phyloP scores from a whole-genome alignment of 2,797 vertebrate genomes.

The Orientallactaga sibirica region DNA sequence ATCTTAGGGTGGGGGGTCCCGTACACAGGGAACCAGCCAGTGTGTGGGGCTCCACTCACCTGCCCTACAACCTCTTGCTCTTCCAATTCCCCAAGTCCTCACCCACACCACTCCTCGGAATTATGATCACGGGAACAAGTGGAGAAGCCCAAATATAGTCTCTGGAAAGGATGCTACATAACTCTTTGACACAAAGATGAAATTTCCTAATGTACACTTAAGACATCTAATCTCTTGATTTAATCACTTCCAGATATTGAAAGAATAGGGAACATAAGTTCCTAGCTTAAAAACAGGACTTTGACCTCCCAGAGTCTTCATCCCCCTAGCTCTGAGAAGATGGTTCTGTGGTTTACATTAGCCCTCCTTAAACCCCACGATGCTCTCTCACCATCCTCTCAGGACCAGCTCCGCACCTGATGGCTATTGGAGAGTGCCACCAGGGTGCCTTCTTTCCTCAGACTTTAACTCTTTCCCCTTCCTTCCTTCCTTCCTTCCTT shows the following conservation, averaged over 20 bases:
- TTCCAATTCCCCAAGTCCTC: neutral
- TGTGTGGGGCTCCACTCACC: neutral
- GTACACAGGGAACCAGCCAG: rapidly evolving
- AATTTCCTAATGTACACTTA: rapidly evolving
- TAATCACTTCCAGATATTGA: neutral
- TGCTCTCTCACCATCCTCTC: no score
- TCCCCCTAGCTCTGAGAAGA: rapidly evolving
- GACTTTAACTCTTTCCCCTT: neutral
- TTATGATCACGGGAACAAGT: neutral
- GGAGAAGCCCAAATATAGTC: neutral
- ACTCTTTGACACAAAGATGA: rapidly evolving
- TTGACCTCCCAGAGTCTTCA: rapidly evolving
- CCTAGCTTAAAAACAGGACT: neutral
- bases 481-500: neutral
- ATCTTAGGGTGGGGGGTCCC: neutral
- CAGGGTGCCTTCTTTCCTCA: neutral
- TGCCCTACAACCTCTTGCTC: neutral
- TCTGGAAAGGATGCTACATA: rapidly evolving
- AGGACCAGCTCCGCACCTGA: neutral
- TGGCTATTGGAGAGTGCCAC: neutral
- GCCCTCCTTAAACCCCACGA: neutral
- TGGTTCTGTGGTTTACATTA: neutral
- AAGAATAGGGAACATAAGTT: rapidly evolving
- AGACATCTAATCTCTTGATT: rapidly evolving
- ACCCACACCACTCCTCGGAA: neutral